phyloP scores from a whole-genome alignment of 2,797 vertebrate species.

The Hydrophis major region DNA sequence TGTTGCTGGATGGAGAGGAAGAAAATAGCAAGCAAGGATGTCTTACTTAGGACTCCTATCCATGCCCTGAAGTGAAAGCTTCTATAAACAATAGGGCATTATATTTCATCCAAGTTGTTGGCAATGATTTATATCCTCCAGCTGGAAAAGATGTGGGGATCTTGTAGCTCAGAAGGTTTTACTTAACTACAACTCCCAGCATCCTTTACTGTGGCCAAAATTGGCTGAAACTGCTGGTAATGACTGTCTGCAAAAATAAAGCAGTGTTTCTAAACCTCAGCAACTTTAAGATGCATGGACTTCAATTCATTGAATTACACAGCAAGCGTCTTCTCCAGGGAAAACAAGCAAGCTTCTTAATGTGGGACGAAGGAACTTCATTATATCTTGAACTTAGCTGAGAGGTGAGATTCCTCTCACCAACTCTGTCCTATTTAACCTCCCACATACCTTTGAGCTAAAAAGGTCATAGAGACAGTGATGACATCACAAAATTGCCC shows the following conservation, averaged over 20 bases:
- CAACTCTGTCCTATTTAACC: not conserved
- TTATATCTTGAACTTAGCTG: not conserved
- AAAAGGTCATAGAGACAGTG: conserved; percentile 29
- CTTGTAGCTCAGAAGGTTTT: not conserved
- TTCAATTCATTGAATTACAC: not conserved
- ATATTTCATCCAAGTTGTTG: not conserved
- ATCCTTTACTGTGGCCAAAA: not conserved
- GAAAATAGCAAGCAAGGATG: not conserved
- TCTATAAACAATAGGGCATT: not conserved
- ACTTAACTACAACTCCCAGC: not conserved
- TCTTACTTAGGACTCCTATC: conserved; percentile 70
- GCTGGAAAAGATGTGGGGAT: not conserved
- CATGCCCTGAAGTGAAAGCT: conserved; percentile 37
- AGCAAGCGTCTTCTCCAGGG: not conserved
- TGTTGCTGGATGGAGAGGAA: not conserved
- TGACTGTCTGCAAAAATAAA: no score
- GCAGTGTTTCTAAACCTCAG: not conserved
- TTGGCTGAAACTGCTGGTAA: no score
- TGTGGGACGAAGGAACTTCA: not conserved
- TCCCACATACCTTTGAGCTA: not conserved
- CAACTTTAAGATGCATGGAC: not conserved
- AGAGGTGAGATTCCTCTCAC: not conserved
- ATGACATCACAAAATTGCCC: conserved; percentile 20
- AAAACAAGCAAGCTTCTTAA: not conserved
- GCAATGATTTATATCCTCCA: not conserved